A percentile compares a stretch with the other conserved stretches of the same genome.
These are phyloP conservation scores for Tetragnatha versicolor DNA, from an alignment of 1,140 invertebrate species.

Conservation along the genomic window DNA sequence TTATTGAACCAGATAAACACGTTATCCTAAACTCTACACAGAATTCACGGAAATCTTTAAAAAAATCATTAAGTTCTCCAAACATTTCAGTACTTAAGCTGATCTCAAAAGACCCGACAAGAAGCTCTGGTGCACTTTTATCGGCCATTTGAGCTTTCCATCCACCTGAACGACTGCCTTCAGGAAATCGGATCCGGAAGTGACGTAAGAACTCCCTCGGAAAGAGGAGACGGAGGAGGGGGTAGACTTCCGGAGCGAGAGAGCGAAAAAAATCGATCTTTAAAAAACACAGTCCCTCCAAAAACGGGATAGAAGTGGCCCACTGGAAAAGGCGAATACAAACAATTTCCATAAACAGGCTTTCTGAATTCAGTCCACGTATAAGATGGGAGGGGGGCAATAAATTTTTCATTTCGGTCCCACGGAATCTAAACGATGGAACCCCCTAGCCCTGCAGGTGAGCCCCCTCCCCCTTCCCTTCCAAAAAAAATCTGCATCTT, in stretches of 20 bases:
- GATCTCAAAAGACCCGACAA: too few relatives aligned
- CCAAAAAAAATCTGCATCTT: slow-evolving; percentile 42
- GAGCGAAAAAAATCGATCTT: too few relatives aligned
- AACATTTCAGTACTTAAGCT: too few relatives aligned
- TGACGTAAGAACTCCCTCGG: slow-evolving; percentile 16
- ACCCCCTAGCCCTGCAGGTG: background rate
- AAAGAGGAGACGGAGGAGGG: background rate
- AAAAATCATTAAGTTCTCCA: too few relatives aligned
- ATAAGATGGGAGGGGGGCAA: background rate
- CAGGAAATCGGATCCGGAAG: slow-evolving; percentile 25
- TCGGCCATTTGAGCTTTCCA: too few relatives aligned
- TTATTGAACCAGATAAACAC: too few relatives aligned
- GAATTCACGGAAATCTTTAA: too few relatives aligned
- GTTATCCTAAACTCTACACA: too few relatives aligned
- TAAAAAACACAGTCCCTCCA: too few relatives aligned
- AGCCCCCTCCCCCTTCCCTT: background rate
- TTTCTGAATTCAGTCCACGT: slow-evolving; percentile 48
- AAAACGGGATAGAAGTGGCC: background rate
- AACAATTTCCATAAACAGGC: slow-evolving; percentile 53
- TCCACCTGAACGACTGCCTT: too few relatives aligned
- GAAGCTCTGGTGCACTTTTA: too few relatives aligned
- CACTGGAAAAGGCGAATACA: slow-evolving; percentile 30
- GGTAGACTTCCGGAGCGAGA: too few relatives aligned
- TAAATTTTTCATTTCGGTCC: slow-evolving; percentile 31
- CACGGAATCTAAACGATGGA: slow-evolving; percentile 7